These are phyloP conservation scores for Lithophane leautieri DNA, from an alignment of 2,888 invertebrate genomes.

Conservation along the genomic window DNA sequence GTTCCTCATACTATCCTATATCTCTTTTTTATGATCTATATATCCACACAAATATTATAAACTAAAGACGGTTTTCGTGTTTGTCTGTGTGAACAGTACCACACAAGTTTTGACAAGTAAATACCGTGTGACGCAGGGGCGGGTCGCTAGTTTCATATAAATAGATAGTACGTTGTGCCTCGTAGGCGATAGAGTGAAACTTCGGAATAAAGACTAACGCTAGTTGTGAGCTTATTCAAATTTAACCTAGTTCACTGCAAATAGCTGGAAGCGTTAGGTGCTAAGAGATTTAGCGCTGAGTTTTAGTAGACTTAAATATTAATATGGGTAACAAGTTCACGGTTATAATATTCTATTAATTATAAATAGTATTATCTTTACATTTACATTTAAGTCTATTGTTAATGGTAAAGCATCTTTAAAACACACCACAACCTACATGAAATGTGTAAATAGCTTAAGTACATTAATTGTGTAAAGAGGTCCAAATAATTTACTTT, in stretches of 20 bases:
- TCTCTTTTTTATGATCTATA: too few relatives aligned
- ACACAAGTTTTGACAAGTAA: neutral
- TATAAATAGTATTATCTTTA: neutral
- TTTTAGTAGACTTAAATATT: constrained; percentile 31
- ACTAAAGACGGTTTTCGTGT: too few relatives aligned
- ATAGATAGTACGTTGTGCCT: neutral
- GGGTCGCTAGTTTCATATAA: neutral
- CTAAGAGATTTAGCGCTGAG: constrained; percentile 21
- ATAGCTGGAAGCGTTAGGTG: constrained; percentile 42
- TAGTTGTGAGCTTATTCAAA: constrained; percentile 58
- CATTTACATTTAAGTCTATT: neutral
- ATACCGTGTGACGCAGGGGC: neutral
- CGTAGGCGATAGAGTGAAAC: constrained; percentile 47
- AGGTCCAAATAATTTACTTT: neutral
- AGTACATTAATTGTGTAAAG: too few relatives aligned
- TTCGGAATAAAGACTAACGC: constrained; percentile 57
- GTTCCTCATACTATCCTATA: constrained; percentile 4
- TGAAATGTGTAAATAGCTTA: too few relatives aligned
- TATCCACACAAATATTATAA: too few relatives aligned
- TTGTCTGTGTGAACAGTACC: too few relatives aligned
- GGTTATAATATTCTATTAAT: neutral
- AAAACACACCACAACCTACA: neutral
- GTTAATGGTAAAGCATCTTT: neutral
- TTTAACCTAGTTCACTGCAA: constrained; percentile 54
- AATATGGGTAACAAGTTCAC: neutral